A percentile compares a stretch with the other conserved stretches of the same genome.
These are phyloP conservation scores for Calliopum simillimum DNA, from an alignment of 2,888 invertebrate species.

Conservation along the genomic window DNA sequence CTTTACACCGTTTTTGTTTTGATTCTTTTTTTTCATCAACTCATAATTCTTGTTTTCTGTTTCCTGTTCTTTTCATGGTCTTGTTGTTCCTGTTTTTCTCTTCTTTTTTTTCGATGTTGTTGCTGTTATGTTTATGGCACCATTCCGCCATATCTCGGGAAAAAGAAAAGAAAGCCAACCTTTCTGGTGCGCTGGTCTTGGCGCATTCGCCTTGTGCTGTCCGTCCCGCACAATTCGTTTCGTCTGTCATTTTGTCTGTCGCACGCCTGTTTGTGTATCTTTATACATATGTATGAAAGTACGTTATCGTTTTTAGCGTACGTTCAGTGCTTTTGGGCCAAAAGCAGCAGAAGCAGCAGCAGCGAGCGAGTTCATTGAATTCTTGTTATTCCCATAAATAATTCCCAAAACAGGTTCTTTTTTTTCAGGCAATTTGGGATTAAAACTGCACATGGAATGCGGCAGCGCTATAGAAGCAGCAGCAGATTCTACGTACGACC, in stretches of 20 bases:
- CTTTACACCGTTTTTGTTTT: too few species aligned
- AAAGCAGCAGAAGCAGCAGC: too few species aligned
- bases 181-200: neutral
- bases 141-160: too few species aligned
- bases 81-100: neutral
- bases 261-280: too few species aligned
- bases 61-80: neutral
- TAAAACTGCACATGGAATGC: constrained; percentile 30
- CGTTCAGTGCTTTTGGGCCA: constrained; percentile 12
- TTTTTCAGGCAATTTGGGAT: constrained; percentile 21
- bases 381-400: constrained; percentile 25
- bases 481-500: neutral
- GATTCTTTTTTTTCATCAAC: neutral
- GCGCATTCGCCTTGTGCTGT: constrained; percentile 5
- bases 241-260: neutral
- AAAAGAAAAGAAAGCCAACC: too few species aligned
- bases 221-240: too few species aligned
- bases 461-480: constrained; percentile 20
- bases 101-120: neutral
- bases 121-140: too few species aligned
- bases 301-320: neutral
- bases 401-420: constrained; percentile 31
- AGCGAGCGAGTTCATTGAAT: constrained; percentile 34
- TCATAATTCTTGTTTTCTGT: constrained; percentile 2
- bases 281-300: too few species aligned